Conservation (phyloP, 2,888 invertebrate species). For the Anarsia innoxiella region DNA sequence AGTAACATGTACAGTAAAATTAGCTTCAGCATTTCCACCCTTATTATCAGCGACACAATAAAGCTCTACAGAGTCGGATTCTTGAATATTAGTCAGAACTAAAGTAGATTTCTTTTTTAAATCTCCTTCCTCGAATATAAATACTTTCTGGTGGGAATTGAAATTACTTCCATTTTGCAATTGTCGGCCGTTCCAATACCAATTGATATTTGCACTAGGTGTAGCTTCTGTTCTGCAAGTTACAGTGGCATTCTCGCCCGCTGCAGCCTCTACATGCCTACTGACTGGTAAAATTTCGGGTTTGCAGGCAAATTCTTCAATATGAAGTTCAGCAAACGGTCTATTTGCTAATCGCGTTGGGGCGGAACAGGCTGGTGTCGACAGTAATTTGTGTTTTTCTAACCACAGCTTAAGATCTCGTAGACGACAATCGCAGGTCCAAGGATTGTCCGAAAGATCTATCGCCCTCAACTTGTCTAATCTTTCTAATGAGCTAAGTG, state of each 20-base stretch:
- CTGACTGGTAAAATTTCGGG: constrained; percentile 86
- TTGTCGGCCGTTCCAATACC: constrained; percentile 90
- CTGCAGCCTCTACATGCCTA: constrained; percentile 84
- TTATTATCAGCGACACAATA: constrained; percentile 93
- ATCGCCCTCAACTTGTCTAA: constrained; percentile 84
- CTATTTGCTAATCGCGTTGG: constrained; percentile 82
- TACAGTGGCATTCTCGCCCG: constrained; percentile 90
- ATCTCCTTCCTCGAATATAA: constrained; percentile 84
- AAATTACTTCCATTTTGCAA: constrained; percentile 86
- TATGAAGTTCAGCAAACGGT: constrained; percentile 83
- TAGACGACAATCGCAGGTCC: constrained; percentile 91
- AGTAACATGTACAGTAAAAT: constrained; percentile 90
- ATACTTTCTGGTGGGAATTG: constrained; percentile 84
- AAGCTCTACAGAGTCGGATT: constrained; percentile 88
- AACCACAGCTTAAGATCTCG: constrained; percentile 89
- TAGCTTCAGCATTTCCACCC: constrained; percentile 90
- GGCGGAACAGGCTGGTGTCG: constrained; percentile 84
- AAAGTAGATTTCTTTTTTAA: constrained; percentile 85
- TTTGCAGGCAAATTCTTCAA: constrained; percentile 90
- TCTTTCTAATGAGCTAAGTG: constrained; percentile 83
- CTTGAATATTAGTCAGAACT: constrained; percentile 87
- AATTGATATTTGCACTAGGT: constrained; percentile 86
- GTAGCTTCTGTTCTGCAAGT: constrained; percentile 87
- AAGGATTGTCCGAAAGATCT: constrained; percentile 90
- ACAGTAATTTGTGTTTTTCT: constrained; percentile 83